Evolutionary conservation across 1,140 invertebrate genomes (phyloP).

Genomic region (Penaeus japonicus): DNA sequence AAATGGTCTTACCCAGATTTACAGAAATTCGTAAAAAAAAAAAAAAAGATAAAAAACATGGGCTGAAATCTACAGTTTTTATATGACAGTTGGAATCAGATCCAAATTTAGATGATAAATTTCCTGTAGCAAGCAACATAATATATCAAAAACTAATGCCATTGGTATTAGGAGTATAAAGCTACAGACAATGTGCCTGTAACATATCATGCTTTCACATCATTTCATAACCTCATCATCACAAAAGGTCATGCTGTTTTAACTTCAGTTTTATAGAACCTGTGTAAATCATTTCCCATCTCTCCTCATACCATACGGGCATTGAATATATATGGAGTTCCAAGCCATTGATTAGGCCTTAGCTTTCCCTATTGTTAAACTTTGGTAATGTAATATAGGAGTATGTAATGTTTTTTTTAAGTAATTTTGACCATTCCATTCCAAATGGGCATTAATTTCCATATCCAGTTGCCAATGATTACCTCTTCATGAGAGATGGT

Average conservation of each 20-base stretch:
- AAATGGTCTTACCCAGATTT: no score
- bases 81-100: no score
- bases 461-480: constrained; percentile 35
- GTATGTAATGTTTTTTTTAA: constrained; percentile 27
- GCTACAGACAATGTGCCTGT: constrained; percentile 48
- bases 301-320: constrained; percentile 37
- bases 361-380: not conserved
- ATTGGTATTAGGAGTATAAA: not conserved
- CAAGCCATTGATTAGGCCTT: constrained; percentile 51
- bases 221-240: not conserved
- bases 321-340: constrained; percentile 48
- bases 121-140: not conserved
- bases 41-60: no score
- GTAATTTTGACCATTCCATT: constrained; percentile 15
- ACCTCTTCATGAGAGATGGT: constrained; percentile 6
- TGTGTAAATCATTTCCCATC: no score
- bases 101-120: no score
- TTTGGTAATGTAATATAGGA: not conserved
- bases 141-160: not conserved
- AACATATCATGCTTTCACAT: constrained; percentile 28
- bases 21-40: no score
- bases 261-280: no score
- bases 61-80: no score
- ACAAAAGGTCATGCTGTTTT: not conserved
- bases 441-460: constrained; percentile 46